A percentile compares a stretch with the other conserved stretches of the same genome.
These are phyloP conservation scores for Orchesella cincta DNA, from an alignment of 1,140 invertebrate genomes.

Conservation along the genomic window DNA sequence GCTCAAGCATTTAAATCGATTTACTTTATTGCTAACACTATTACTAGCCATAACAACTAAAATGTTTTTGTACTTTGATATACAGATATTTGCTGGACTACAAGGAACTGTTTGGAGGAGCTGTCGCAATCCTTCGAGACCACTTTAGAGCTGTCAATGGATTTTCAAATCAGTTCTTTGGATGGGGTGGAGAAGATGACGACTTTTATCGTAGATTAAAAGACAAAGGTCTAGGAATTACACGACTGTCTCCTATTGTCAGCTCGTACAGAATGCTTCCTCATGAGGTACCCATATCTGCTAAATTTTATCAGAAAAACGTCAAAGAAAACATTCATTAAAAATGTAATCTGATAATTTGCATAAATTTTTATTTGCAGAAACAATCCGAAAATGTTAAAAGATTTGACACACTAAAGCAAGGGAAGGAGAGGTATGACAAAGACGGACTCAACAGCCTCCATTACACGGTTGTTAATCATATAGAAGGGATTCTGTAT, in stretches of 20 bases:
- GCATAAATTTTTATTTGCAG: conserved; percentile 15
- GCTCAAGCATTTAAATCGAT: background rate
- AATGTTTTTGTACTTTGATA: no score
- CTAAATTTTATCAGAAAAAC: no score
- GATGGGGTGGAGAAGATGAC: conserved; percentile 88
- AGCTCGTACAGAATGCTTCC: conserved; percentile 72
- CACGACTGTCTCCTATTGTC: conserved; percentile 67
- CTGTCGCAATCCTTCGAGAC: conserved; percentile 68
- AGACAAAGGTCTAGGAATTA: conserved; percentile 62
- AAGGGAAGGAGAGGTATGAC: conserved; percentile 61
- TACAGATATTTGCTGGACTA: conserved; percentile 72
- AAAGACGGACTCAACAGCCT: conserved; percentile 72
- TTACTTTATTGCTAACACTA: background rate
- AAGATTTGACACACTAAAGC: conserved; percentile 64
- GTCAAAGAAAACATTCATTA: no score
- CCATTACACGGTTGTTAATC: conserved; percentile 60
- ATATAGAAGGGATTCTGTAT: conserved; percentile 33
- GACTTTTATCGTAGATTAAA: conserved; percentile 74
- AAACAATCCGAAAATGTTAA: conserved; percentile 63
- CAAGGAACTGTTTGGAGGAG: conserved; percentile 72
- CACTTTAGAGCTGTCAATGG: conserved; percentile 76
- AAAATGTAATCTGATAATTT: no score
- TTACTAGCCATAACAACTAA: no score
- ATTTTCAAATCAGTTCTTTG: conserved; percentile 87
- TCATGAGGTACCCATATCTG: conserved; percentile 66